phyloP scores from a whole-genome alignment of 2,888 invertebrate genomes.

The Drosophila histrio region DNA sequence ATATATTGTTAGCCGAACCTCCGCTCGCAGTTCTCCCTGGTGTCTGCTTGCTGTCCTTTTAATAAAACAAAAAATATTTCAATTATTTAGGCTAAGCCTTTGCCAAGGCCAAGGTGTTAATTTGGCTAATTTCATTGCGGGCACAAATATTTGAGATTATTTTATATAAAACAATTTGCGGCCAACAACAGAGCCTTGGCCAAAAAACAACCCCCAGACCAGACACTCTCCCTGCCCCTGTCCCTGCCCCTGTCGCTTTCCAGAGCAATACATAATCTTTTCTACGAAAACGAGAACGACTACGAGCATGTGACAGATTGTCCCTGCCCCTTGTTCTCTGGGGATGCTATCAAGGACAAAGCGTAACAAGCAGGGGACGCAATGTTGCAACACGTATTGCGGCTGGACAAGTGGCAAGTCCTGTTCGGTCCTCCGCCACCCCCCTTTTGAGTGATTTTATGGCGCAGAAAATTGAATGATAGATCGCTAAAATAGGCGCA shows the following conservation, averaged over 20 bases:
- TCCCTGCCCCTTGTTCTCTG: neutral
- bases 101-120: conserved; percentile 72
- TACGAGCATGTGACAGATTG: conserved; percentile 71
- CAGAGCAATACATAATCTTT: conserved; percentile 36
- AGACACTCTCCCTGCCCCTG: neutral
- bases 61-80: conserved; percentile 76
- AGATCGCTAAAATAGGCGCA: conserved; percentile 81
- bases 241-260: neutral
- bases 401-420: conserved; percentile 52
- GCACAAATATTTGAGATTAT: conserved; percentile 75
- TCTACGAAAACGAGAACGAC: conserved; percentile 1
- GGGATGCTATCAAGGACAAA: conserved; percentile 49
- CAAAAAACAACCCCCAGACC: conserved; percentile 27
- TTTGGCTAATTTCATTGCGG: conserved; percentile 78
- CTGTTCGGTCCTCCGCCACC: conserved; percentile 1
- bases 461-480: conserved; percentile 84
- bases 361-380: conserved; percentile 7
- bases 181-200: conserved; percentile 32
- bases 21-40: neutral
- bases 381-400: conserved; percentile 42
- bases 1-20: conserved; percentile 17
- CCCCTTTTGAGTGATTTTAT: conserved; percentile 69
- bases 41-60: conserved; percentile 37
- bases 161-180: conserved; percentile 69
- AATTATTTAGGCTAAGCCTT: conserved; percentile 71